Evolutionary conservation across 1,140 invertebrate genomes (phyloP), one percentile per base, ranked within the genome.

Genomic region (Hetaerina americana): DNA sequence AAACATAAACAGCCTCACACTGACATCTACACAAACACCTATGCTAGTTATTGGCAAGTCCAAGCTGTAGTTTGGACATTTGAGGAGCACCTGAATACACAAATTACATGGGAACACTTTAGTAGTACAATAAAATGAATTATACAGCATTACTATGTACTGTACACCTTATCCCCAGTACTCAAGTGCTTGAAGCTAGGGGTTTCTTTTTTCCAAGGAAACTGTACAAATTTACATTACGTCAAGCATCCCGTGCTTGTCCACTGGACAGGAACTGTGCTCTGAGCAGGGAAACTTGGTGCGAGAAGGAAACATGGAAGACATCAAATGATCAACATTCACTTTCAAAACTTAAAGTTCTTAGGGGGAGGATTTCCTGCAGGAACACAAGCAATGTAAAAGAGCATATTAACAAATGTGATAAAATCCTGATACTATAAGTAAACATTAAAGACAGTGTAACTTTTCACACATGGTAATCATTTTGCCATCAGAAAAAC

Each of bases 271-370:
- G 40, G 40, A 57, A 57, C 40, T 57, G 40, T 57, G 40, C 40
- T 57, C 40, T 57, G 40, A 70, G 73, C 68, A 27, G 67, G 68
- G 71, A 71, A 74, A 74, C 69, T 73, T 75, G 74, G 75, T 75
- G 75, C 73, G 72, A 74, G 49, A 70, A 72, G 73, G 73, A 70
- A 74, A 76, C 73, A 74, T 76, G 75, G 75, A 76, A 76, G 75
- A 76, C 75, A 74, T 76, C 69, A 74, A 75, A 75, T 74, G 40
- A 72, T 74, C 73, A 73, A 72, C 74, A 75, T 74, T 71, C 71
- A 75, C 71, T 71, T 73, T 70, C 27, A 74, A 74, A 72, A 66
- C 68, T 66, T 67, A 57, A 57, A 57, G 22, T 10, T 57, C 22
- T 57, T n/a, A 57, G 40, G 40, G 40, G 40, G n/a, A n/a, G n/a